Evolutionary conservation across 2,797 vertebrate species (phyloP), one percentile per base, ranked within the genome.

Genomic region (Amazona ochrocephala): DNA sequence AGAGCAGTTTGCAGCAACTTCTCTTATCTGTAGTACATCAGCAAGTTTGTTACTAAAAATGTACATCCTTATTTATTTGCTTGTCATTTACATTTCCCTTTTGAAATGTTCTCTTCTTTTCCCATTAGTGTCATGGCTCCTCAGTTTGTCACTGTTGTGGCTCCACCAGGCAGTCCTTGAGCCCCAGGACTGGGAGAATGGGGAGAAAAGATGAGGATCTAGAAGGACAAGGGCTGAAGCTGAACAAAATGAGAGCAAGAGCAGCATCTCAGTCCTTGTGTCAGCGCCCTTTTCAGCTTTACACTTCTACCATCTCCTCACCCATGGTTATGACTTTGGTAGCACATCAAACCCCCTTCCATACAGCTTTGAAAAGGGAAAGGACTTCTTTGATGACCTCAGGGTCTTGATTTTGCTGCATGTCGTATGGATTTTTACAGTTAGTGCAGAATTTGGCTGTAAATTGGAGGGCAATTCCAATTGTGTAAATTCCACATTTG

Each of bases 131-230:
- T 34, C 3, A 3, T 6, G 23, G 44, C 4, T 47, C 18, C 53
- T 72, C 54, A 8, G 0, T 61, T 62, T 78, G 32, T 34, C 2
- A 0, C n/a, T 56, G 14, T 29, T 48, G 29, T 39, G 41, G 11
- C 29, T 79, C 42, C 61, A 54, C 22, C n/a, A 83, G 27, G 19
- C 16, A 53, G 51, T 3, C 17, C 15, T 29, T 53, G 56, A 86
- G 29, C 22, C 22, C 26, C 56, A 70, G n/a, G 13, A 13, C 42
- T 37, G 8, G n/a, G 42, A 82, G 22, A 51, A 41, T 4, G 8
- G 27, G 42, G 29, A 85, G 17, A 34, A 88, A 82, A 44, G 48
- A 56, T 23, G 66, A 61, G 29, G 11, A 60, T 29, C 50, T 74
- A 54, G 37, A 71, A 44, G 17, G 17, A 9, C 27, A 89, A 81